Evolutionary conservation across 2,797 vertebrate genomes (phyloP).

Genomic region (Galago senegalensis): DNA sequence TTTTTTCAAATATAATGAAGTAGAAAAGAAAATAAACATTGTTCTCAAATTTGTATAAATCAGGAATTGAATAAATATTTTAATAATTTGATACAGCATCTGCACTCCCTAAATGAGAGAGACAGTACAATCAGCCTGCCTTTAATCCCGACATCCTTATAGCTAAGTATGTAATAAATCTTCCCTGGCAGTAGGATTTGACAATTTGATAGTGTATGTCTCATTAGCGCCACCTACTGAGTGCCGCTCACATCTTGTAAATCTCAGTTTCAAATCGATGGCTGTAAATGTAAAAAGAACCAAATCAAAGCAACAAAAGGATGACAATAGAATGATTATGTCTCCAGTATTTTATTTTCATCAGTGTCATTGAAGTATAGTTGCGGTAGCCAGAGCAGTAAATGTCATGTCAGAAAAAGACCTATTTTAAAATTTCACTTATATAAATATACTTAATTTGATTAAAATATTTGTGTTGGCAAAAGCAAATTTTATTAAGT

Average conservation of each 20-base stretch:
- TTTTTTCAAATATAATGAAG: not conserved
- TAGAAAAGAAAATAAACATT: constrained; percentile 21
- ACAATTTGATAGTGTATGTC: constrained; percentile 1
- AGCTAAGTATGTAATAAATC: constrained; percentile 22
- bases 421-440: not conserved
- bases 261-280: not conserved
- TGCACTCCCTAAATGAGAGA: constrained; percentile 34
- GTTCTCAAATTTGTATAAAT: constrained; percentile 32
- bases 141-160: constrained; percentile 30
- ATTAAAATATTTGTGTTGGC: constrained; percentile 34
- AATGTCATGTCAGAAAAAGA: not conserved
- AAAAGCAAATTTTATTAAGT: constrained; percentile 17
- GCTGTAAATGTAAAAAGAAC: not conserved
- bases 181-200: not conserved
- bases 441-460: not conserved
- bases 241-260: constrained; percentile 36
- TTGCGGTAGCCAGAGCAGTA: not conserved
- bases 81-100: constrained; percentile 46
- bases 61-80: constrained; percentile 43
- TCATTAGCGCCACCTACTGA: constrained; percentile 82
- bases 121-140: not conserved
- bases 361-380: not conserved
- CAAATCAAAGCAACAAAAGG: constrained; percentile 43
- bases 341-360: constrained; percentile 18
- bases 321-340: not conserved